Conservation (phyloP, 2,113 vertebrate species). For the Mellivora capensis region DNA sequence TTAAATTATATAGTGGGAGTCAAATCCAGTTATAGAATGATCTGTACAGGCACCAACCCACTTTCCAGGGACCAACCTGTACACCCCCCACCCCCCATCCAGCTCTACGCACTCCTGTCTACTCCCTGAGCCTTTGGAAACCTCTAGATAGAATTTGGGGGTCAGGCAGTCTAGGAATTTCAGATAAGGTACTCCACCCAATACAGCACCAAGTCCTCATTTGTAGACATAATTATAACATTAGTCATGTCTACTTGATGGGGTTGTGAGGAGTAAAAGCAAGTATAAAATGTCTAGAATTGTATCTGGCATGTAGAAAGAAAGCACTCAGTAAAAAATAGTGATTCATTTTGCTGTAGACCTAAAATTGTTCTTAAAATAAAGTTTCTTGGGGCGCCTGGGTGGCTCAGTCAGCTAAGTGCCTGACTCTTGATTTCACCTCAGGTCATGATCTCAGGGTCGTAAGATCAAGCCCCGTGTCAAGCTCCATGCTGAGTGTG, state of each 20-base stretch:
- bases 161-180: neutral
- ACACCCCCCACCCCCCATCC: no score
- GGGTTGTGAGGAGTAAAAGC: neutral
- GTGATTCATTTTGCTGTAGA: neutral
- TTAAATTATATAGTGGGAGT: neutral
- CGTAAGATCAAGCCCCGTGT: neutral
- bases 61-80: neutral
- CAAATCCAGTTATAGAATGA: neutral
- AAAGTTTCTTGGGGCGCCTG: neutral
- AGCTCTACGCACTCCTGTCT: neutral
- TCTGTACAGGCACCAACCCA: neutral
- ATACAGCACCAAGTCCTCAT: neutral
- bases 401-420: no score
- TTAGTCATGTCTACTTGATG: neutral
- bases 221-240: neutral
- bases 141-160: neutral
- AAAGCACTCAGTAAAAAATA: neutral
- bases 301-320: neutral
- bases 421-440: no score
- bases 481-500: neutral
- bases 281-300: neutral
- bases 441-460: no score
- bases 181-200: neutral
- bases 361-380: neutral
- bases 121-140: neutral